Base-by-base conservation (phyloP, 1,140 invertebrate genomes). In the Temnothorax longispinosus region DNA sequence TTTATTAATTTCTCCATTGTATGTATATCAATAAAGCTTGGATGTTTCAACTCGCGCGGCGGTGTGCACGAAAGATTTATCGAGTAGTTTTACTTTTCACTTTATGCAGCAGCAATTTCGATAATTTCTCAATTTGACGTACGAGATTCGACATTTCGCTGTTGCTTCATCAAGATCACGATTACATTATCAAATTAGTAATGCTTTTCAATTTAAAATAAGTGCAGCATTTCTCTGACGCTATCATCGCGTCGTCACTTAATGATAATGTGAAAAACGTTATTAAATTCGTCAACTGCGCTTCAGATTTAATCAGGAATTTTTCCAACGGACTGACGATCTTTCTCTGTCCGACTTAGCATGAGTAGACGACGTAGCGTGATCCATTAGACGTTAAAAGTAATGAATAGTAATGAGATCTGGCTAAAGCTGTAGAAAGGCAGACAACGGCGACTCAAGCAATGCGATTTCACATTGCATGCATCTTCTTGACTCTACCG, bases 371-470 rank as follows among this genome's bases (percentile, higher is more conserved):
- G 71, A n/a, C 82, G 72, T 75, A 85, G 72, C 72, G 72, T 85
- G 82, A 85, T 85, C 60, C 72, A 85, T 85, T 85, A 85, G 64
- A 67, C 74, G 71, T 47, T 77, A 77, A 85, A 77, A 65, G 72
- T 77, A 77, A 85, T 85, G 82, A 85, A 85, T 85, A 85, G 58
- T 85, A 77, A 85, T 60, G 82, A 85, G 72, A 64, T 41, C 47
- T 50, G 56, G 44, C 52, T 77, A 75, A 72, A 85, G 50, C 72
- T 41, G 60, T n/a, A 64, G 38, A 21, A 27, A 58, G 50, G 56
- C 41, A 58, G 67, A 18, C 69, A 75, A 82, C 62, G 52, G 38
- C 13, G 81, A 52, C 58, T 65, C 18, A 21, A 82, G 78, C 72
- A 76, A 38, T 35, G 44, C 58, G 72, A 77, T 77, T 85, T 85